Evolutionary conservation across 92 coral and sea anemone species (phyloP).

Genomic region (Desmophyllum pertusum): DNA sequence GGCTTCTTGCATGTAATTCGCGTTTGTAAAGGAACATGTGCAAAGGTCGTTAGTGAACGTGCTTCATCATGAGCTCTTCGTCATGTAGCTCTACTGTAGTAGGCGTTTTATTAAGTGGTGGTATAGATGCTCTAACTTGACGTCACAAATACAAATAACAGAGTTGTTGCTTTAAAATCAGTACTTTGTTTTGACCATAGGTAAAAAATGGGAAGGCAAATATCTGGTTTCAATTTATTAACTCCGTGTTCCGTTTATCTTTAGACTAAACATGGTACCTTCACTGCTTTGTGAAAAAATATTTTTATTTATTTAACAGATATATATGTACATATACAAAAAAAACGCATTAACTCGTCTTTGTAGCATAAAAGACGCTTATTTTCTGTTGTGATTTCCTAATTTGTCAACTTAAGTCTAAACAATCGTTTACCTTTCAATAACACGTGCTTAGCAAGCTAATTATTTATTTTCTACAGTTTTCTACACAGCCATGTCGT

Average conservation of each 20-base stretch:
- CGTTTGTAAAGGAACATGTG: background rate
- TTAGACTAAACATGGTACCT: background rate
- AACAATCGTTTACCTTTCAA: background rate
- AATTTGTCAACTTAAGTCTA: background rate
- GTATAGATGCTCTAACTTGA: background rate
- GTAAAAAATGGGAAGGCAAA: background rate
- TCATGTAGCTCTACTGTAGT: background rate
- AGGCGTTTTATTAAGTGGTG: background rate
- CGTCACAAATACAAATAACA: background rate
- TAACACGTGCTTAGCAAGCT: background rate
- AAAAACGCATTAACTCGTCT: background rate
- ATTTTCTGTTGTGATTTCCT: background rate
- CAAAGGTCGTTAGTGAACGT: background rate
- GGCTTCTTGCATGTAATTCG: background rate
- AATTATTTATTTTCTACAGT: background rate
- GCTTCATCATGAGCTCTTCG: background rate
- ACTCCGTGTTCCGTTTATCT: background rate
- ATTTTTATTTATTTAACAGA: background rate
- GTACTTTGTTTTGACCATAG: background rate
- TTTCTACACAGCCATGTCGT: background rate
- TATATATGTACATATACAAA: background rate
- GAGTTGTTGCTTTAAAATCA: background rate
- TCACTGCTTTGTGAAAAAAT: background rate
- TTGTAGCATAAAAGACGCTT: background rate
- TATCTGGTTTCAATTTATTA: background rate